phyloP scores from a whole-genome alignment of 1,140 invertebrate species.

The Choristoneura fumiferana region DNA sequence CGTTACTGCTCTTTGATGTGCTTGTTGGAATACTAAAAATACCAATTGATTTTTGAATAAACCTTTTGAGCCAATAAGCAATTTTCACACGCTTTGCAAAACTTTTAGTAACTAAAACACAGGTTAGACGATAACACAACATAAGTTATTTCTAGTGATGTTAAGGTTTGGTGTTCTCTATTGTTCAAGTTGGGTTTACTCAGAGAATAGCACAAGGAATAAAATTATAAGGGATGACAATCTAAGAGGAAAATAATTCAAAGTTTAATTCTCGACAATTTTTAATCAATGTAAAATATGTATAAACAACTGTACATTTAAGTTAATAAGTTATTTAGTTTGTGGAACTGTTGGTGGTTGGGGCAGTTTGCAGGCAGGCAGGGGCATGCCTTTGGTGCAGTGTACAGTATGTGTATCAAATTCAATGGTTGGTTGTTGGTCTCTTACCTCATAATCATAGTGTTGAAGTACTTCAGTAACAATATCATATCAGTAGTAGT shows the following conservation, averaged over 20 bases:
- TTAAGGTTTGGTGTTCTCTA: not conserved
- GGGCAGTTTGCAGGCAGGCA: slow-evolving; percentile 40
- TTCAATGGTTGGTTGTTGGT: slow-evolving; percentile 14
- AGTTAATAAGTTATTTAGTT: slow-evolving; percentile 39
- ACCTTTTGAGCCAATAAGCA: slow-evolving; percentile 9
- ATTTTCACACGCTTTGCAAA: slow-evolving; percentile 17
- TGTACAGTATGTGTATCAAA: slow-evolving; percentile 35
- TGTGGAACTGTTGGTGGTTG: slow-evolving; percentile 37
- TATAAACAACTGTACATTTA: slow-evolving; percentile 58
- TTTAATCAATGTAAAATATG: slow-evolving; percentile 53
- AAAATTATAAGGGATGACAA: slow-evolving; percentile 19
- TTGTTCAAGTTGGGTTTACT: not conserved
- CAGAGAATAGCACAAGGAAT: slow-evolving; percentile 32
- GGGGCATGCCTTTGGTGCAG: slow-evolving; percentile 69
- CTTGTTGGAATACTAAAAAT: too few relatives aligned
- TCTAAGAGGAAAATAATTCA: slow-evolving; percentile 39
- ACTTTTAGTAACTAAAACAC: slow-evolving; percentile 11
- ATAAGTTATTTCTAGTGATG: slow-evolving; percentile 11
- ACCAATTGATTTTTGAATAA: slow-evolving; percentile 6
- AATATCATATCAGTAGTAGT: slow-evolving; percentile 21
- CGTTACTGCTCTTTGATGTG: too few relatives aligned
- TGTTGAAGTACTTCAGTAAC: slow-evolving; percentile 16
- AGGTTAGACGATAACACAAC: slow-evolving; percentile 17
- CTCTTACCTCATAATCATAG: slow-evolving; percentile 17
- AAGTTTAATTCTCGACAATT: slow-evolving; percentile 48